phyloP scores from a whole-genome alignment of 2,888 invertebrate genomes.

The Cheilosia variabilis region DNA sequence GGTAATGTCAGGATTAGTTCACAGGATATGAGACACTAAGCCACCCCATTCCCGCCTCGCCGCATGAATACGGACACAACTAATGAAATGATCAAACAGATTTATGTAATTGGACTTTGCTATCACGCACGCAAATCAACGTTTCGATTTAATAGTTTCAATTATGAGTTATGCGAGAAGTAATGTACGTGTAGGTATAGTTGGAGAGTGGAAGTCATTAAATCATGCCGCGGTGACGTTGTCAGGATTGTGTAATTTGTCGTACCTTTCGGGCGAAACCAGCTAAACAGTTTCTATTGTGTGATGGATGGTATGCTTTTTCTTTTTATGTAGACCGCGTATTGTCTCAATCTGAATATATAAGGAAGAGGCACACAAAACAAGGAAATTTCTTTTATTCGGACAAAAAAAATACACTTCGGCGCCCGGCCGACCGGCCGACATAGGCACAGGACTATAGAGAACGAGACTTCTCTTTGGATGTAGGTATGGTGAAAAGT shows the following conservation, averaged over 20 bases:
- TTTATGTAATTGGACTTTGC: constrained; percentile 69
- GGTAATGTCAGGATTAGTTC: constrained; percentile 62
- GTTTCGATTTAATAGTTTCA: constrained; percentile 74
- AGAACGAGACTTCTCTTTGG: constrained; percentile 5
- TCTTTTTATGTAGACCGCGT: constrained; percentile 4
- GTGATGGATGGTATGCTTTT: not conserved
- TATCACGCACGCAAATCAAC: constrained; percentile 71
- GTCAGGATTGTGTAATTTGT: constrained; percentile 46
- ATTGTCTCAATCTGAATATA: constrained; percentile 17
- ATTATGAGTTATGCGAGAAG: constrained; percentile 73
- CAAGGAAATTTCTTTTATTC: constrained; percentile 41
- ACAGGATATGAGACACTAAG: constrained; percentile 51
- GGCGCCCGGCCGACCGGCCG: constrained; percentile 9
- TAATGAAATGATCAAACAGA: constrained; percentile 72
- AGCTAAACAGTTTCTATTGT: not conserved
- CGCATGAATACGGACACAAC: constrained; percentile 24
- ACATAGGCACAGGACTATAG: not conserved
- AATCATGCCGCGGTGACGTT: constrained; percentile 64
- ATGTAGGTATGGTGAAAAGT: not conserved
- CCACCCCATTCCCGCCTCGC: not conserved
- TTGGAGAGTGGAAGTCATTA: constrained; percentile 61
- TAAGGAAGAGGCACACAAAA: constrained; percentile 35
- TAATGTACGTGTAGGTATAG: constrained; percentile 33
- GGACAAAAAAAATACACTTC: constrained; percentile 15
- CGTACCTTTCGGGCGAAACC: constrained; percentile 11